Evolutionary conservation across 1,140 invertebrate genomes (phyloP), one percentile per base, ranked within the genome.

Genomic region (Brachionus koreanus): DNA sequence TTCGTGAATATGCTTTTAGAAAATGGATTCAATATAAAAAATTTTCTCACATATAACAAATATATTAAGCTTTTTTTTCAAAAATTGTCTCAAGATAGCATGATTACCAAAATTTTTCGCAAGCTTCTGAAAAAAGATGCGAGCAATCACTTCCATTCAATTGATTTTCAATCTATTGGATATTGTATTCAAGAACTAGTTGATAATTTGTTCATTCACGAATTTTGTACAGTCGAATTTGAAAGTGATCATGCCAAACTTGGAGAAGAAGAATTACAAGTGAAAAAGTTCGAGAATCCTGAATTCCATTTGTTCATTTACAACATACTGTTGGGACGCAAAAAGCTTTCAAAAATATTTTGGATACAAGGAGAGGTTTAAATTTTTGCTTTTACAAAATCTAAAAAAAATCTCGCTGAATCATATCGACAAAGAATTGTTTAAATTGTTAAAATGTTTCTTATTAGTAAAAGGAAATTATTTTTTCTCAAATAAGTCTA

Each of bases 1-100:
- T 90, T 90, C 85, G 87, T 90, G 0, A 87, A 88, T 83, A 85
- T 90, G 2, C 87, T 90, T 65, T 72, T 89, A 13, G 86, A 89
- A 49, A 86, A 89, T 84, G 89, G 89, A 9, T 85, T 90, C 39
- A 87, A 85, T 69, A 85, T 89, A 37, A 86, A 86, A 72, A 86
- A 89, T 49, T 90, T 89, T 82, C 84, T 90, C 2, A 89, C 87
- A 0, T 84, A 86, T 10, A 83, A 84, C 25, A 83, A 86, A 39
- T 84, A 89, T 1, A 83, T 87, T 7, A 83, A 84, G 16, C 85
- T 90, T 5, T 90, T 89, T 84, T 88, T 3, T 23, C 4, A 9
- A 1, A 57, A 79, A 37, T 10, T 42, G 1, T 79, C 76, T 0
- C 25, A 61, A 42, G 35, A 49, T 19, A 63, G 49, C 37, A 13